Evolutionary conservation across 2,888 invertebrate genomes (phyloP).

Genomic region (Geophilus truncorum): DNA sequence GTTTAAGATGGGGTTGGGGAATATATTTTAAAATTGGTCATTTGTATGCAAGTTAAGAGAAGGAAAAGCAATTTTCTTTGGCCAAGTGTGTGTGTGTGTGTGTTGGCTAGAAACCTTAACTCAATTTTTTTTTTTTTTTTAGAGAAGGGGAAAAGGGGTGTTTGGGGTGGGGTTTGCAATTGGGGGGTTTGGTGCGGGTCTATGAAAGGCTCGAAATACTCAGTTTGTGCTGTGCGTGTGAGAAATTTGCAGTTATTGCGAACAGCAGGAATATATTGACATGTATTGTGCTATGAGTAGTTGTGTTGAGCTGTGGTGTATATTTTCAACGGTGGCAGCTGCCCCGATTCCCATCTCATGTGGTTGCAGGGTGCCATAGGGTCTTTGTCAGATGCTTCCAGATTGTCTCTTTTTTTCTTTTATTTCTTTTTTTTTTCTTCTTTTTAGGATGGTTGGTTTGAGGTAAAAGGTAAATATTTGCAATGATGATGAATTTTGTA

Average conservation of each 20-base stretch:
- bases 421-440: neutral
- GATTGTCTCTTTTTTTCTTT: neutral
- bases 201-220: neutral
- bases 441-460: neutral
- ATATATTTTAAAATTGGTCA: slow-evolving; percentile 9
- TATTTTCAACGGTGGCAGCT: slow-evolving; percentile 15
- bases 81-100: slow-evolving; percentile 9
- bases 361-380: neutral
- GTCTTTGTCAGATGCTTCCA: slow-evolving; percentile 11
- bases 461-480: neutral
- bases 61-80: slow-evolving; percentile 13
- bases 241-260: slow-evolving; percentile 13
- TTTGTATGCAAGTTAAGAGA: slow-evolving; percentile 6
- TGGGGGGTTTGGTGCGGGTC: neutral
- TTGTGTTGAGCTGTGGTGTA: slow-evolving; percentile 5
- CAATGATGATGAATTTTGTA: neutral
- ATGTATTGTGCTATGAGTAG: slow-evolving; percentile 5
- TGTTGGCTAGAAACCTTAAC: neutral
- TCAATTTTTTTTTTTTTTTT: neutral
- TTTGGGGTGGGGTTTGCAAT: neutral
- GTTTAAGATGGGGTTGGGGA: neutral
- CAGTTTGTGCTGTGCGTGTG: neutral
- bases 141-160: no score
- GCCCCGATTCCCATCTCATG: neutral
- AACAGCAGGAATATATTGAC: slow-evolving; percentile 17